Evolutionary conservation across 2,113 vertebrate genomes (phyloP).

Genomic region (Pedionomus torquatus): DNA sequence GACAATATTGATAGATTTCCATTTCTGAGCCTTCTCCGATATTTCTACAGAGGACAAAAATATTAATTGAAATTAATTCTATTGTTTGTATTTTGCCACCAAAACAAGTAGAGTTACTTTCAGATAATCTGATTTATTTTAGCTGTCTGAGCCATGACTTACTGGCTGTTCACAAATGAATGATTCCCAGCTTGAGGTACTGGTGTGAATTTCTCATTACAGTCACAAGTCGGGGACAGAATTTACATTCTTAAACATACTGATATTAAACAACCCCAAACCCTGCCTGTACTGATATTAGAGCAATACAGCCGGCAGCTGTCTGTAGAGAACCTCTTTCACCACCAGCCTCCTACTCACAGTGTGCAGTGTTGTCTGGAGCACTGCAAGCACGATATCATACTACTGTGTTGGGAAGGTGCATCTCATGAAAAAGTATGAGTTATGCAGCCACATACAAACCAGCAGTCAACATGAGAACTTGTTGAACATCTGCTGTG

Average conservation of each 20-base stretch:
- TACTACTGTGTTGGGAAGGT: not conserved
- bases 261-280: not conserved
- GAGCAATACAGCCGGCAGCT: not conserved
- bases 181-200: not conserved
- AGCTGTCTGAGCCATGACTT: not conserved
- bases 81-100: not conserved
- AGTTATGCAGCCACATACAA: not conserved
- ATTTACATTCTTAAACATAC: not conserved
- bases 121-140: constrained; percentile 28
- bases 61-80: constrained; percentile 22
- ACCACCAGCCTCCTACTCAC: not conserved
- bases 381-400: not conserved
- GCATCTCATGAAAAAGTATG: not conserved
- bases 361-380: not conserved
- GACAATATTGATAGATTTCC: not conserved
- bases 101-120: constrained; percentile 14
- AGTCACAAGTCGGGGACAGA: not conserved
- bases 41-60: not conserved
- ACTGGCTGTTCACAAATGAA: constrained; percentile 6
- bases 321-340: not conserved
- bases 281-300: not conserved
- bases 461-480: not conserved
- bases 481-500: not conserved
- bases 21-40: not conserved
- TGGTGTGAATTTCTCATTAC: constrained; percentile 24